A percentile compares a stretch with the other conserved stretches of the same genome.
These are phyloP conservation scores for Arrhopalites spinosus DNA, from an alignment of 2,888 invertebrate species.

Conservation along the genomic window DNA sequence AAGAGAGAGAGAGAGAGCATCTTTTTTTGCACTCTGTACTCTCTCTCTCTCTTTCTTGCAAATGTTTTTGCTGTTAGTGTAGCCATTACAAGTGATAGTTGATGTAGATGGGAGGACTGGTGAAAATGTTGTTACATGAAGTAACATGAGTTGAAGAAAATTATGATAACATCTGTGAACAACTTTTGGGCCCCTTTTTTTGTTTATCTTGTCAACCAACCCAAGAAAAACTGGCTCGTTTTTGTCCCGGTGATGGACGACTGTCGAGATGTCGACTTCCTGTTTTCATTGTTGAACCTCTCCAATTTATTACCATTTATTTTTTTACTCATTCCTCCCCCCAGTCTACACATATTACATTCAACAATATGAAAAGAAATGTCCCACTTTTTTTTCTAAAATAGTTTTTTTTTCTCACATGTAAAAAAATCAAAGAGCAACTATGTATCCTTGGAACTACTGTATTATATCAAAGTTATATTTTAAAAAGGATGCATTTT, in stretches of 20 bases:
- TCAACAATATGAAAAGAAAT: neutral
- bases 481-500: too few species aligned
- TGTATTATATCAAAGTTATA: neutral
- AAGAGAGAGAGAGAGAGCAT: too few species aligned
- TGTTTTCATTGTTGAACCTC: slow-evolving; percentile 14
- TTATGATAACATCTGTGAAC: slow-evolving; percentile 8
- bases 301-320: slow-evolving; percentile 20
- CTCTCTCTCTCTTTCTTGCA: too few species aligned
- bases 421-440: neutral
- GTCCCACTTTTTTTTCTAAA: neutral
- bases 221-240: neutral
- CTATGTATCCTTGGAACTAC: neutral
- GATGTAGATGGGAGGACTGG: neutral
- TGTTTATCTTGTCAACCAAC: slow-evolving; percentile 2
- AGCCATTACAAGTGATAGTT: too few species aligned
- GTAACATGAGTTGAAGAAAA: neutral
- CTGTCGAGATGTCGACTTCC: slow-evolving; percentile 31
- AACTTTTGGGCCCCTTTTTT: slow-evolving; percentile 2
- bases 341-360: neutral
- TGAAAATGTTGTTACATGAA: neutral
- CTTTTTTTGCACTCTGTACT: too few species aligned
- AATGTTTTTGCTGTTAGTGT: too few species aligned
- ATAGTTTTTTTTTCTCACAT: neutral
- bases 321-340: neutral
- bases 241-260: slow-evolving; percentile 30